phyloP scores from a whole-genome alignment of 2,888 invertebrate species.

The Frankliniella fusca region DNA sequence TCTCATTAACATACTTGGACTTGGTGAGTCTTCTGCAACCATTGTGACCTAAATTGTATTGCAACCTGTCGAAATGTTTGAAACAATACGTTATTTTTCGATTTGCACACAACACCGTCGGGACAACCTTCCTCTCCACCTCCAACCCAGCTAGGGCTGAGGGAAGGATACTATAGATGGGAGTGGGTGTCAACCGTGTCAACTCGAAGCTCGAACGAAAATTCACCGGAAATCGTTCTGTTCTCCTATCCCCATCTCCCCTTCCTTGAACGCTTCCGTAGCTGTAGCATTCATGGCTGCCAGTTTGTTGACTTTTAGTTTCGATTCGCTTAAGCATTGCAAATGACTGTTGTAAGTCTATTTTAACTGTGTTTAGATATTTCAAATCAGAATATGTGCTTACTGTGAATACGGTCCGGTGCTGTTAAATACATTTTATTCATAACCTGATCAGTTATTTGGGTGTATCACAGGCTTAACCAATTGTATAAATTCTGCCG shows the following conservation, averaged over 20 bases:
- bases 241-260: neutral
- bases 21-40: neutral
- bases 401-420: no score
- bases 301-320: constrained; percentile 18
- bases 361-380: neutral
- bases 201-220: neutral
- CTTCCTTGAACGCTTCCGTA: neutral
- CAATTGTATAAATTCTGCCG: neutral
- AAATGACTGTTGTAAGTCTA: neutral
- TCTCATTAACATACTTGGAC: constrained; percentile 47
- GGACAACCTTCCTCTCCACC: constrained; percentile 11
- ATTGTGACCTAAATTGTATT: neutral
- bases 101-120: neutral
- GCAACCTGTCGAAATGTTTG: neutral
- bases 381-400: no score
- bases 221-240: neutral
- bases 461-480: neutral
- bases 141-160: neutral
- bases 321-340: neutral
- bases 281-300: constrained; percentile 4
- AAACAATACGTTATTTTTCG: neutral
- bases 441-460: no score
- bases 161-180: neutral
- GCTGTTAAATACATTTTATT: no score
- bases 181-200: neutral